A percentile compares a stretch with the other conserved stretches of the same genome.
Evolutionary conservation across 2,797 vertebrate species (phyloP).

Genomic region (Pseudomugil gertrudae): DNA sequence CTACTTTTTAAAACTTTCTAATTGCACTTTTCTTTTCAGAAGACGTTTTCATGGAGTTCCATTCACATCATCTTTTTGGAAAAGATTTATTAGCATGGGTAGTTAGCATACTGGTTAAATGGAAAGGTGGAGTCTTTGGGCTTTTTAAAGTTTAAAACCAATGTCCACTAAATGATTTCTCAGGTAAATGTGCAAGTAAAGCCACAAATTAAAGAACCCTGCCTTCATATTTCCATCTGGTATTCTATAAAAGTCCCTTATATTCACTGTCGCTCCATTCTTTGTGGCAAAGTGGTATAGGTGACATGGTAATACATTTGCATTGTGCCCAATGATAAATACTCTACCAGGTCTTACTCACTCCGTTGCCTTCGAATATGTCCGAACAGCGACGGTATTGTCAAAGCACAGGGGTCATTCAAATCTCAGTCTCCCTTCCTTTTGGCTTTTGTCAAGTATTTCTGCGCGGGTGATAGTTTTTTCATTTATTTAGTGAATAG

Average conservation of each 20-base stretch:
- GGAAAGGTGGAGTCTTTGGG: constrained; percentile 46
- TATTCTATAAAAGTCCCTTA: constrained; percentile 69
- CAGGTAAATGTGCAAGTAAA: constrained; percentile 41
- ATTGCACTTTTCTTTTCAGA: constrained; percentile 36
- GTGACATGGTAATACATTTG: constrained; percentile 86
- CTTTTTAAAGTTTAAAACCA: constrained; percentile 40
- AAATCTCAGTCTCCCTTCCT: constrained; percentile 76
- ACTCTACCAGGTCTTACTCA: constrained; percentile 83
- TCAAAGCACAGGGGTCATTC: constrained; percentile 80
- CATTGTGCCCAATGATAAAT: constrained; percentile 86
- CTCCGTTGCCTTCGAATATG: constrained; percentile 81
- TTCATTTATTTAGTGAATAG: constrained; percentile 89
- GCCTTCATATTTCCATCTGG: constrained; percentile 65
- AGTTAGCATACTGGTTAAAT: constrained; percentile 65
- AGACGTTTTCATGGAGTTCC: constrained; percentile 15
- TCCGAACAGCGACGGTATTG: constrained; percentile 76
- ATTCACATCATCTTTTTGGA: constrained; percentile 42
- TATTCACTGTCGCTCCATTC: constrained; percentile 73
- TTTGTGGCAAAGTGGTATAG: constrained; percentile 79
- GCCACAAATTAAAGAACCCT: constrained; percentile 35
- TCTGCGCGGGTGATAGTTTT: constrained; percentile 83
- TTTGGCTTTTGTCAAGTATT: constrained; percentile 82
- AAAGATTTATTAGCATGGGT: constrained; percentile 41
- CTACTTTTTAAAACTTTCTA: constrained; percentile 25
- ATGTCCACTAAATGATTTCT: constrained; percentile 66